These are phyloP conservation scores for Drosophila pegasa DNA, from an alignment of 2,888 invertebrate species.

Conservation along the genomic window DNA sequence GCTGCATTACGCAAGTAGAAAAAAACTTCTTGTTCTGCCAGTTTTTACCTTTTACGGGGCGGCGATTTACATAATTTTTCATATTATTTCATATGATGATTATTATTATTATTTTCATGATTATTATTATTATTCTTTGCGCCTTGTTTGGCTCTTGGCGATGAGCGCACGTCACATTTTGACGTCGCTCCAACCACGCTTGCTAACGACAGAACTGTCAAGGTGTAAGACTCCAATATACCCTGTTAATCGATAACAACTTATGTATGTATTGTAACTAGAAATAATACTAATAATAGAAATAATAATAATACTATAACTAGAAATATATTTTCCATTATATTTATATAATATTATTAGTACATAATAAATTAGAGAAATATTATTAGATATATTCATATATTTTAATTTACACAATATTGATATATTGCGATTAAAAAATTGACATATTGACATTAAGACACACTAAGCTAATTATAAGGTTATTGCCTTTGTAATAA, in stretches of 20 bases:
- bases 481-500: no score
- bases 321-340: no score
- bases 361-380: no score
- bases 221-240: background rate
- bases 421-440: no score
- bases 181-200: constrained; percentile 33
- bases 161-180: constrained; percentile 50
- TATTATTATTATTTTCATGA: constrained; percentile 51
- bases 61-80: constrained; percentile 69
- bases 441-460: no score
- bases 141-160: constrained; percentile 55
- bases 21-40: constrained; percentile 41
- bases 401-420: no score
- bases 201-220: background rate
- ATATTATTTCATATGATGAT: constrained; percentile 67
- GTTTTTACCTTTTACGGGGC: constrained; percentile 60
- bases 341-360: no score
- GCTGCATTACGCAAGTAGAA: constrained; percentile 47
- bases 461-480: no score
- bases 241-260: background rate
- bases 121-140: constrained; percentile 47
- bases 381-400: background rate
- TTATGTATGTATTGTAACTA: no score
- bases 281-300: no score
- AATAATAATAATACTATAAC: background rate